These are phyloP conservation scores for Salticus scenicus DNA, from an alignment of 2,888 invertebrate genomes.

Conservation along the genomic window DNA sequence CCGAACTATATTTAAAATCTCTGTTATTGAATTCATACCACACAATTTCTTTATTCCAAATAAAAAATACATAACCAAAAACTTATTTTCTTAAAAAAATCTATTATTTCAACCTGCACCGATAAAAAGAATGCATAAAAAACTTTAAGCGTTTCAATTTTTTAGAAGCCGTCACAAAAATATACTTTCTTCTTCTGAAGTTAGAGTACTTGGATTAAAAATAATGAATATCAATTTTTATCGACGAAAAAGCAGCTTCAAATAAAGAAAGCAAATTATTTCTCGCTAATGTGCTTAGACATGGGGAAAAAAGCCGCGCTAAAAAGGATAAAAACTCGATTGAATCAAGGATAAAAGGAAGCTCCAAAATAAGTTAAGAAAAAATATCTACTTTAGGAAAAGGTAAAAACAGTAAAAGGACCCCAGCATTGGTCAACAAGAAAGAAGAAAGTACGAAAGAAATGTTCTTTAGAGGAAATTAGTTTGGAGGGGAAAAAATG, in stretches of 20 bases:
- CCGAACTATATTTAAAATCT: too few species aligned
- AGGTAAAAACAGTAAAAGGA: conserved; percentile 61
- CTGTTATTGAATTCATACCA: too few species aligned
- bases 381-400: conserved; percentile 43
- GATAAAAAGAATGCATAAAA: too few species aligned
- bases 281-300: conserved; percentile 66
- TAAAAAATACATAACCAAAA: too few species aligned
- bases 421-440: conserved; percentile 62
- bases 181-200: conserved; percentile 9
- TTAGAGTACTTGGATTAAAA: conserved; percentile 45
- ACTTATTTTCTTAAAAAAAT: too few species aligned
- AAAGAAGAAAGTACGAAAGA: conserved; percentile 49
- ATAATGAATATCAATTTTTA: conserved; percentile 60
- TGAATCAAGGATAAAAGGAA: conserved; percentile 67
- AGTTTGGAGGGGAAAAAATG: conserved; percentile 26
- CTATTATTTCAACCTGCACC: too few species aligned
- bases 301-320: conserved; percentile 24
- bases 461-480: conserved; percentile 59
- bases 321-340: conserved; percentile 63
- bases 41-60: too few species aligned
- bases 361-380: conserved; percentile 64
- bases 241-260: conserved; percentile 38
- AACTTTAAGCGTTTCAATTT: neutral
- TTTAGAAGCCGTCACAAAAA: neutral
- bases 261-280: conserved; percentile 69